phyloP scores from a whole-genome alignment of 2,888 invertebrate species.

The Caenorhabditis sp. region DNA sequence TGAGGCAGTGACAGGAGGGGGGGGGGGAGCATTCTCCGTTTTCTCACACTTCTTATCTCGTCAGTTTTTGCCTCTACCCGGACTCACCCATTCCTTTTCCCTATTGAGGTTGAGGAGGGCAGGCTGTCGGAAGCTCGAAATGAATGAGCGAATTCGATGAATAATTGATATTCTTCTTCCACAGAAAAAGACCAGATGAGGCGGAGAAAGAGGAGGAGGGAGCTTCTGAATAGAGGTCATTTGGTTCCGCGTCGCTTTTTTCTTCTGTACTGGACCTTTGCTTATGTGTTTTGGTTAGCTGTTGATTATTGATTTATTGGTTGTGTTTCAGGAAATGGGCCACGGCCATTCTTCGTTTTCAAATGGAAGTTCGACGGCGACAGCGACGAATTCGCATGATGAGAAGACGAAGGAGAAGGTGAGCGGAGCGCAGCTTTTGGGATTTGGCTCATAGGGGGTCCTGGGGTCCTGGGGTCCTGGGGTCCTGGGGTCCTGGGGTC shows the following conservation, averaged over 20 bases:
- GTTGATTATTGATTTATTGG: not conserved
- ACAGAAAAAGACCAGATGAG: no score
- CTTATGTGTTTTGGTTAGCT: not conserved
- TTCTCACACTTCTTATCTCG: conserved; percentile 14
- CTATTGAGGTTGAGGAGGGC: conserved; percentile 1
- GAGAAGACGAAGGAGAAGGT: conserved; percentile 58
- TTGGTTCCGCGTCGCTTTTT: conserved; percentile 16
- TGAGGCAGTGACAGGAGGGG: no score
- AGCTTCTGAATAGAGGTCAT: no score
- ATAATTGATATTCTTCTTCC: conserved; percentile 35
- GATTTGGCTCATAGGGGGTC: not conserved
- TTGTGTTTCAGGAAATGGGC: no score
- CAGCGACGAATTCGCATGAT: conserved; percentile 10
- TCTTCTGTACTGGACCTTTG: not conserved
- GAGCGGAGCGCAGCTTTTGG: not conserved
- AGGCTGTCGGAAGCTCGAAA: conserved; percentile 1
- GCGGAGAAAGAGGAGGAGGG: no score
- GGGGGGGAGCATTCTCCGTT: no score
- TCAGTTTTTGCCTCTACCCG: not conserved
- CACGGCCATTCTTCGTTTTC: conserved; percentile 56
- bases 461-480: no score
- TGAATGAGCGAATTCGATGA: conserved; percentile 62
- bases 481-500: no score
- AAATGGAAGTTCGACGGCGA: conserved; percentile 30
- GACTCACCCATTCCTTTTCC: not conserved